Percentiles rank a stretch among this genome's conserved stretches.
phyloP scores from a whole-genome alignment of 2,888 invertebrate species.

The Pachycephus smyrnensis region DNA sequence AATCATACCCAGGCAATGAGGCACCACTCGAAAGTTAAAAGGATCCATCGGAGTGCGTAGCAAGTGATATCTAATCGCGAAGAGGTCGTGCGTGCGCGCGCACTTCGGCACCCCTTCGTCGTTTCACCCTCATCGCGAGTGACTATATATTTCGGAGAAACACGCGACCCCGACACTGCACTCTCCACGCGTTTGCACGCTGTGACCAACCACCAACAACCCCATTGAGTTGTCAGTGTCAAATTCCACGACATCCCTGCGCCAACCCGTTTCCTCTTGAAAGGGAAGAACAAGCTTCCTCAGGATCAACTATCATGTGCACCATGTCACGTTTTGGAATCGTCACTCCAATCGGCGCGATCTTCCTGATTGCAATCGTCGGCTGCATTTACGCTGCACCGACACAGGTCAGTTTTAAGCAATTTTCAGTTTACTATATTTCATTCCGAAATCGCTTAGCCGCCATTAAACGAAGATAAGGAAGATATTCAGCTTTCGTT shows the following conservation, averaged over 20 bases:
- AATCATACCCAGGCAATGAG: not conserved
- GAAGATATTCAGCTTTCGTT: not conserved
- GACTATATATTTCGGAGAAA: constrained; percentile 53
- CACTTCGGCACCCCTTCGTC: not conserved
- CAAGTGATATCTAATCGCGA: constrained; percentile 16
- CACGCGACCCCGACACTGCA: constrained; percentile 45
- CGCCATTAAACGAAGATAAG: not conserved
- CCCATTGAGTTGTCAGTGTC: not conserved
- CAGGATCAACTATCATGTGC: not conserved
- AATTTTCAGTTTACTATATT: not conserved
- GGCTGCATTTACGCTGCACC: constrained; percentile 37
- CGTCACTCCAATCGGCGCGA: constrained; percentile 15
- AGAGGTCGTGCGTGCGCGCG: constrained; percentile 32
- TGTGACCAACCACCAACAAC: constrained; percentile 12
- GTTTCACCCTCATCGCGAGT: constrained; percentile 21
- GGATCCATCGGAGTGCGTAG: constrained; percentile 15
- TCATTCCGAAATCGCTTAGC: not conserved
- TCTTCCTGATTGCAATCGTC: constrained; percentile 29
- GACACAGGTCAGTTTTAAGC: constrained; percentile 30
- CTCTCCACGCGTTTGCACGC: constrained; percentile 33
- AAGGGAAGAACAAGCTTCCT: not conserved
- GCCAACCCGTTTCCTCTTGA: not conserved
- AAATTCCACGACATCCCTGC: not conserved
- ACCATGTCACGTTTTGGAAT: constrained; percentile 1
- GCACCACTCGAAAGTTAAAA: constrained; percentile 13